phyloP scores from a whole-genome alignment of 2,113 vertebrate species.

The Anser brachyrhynchus region DNA sequence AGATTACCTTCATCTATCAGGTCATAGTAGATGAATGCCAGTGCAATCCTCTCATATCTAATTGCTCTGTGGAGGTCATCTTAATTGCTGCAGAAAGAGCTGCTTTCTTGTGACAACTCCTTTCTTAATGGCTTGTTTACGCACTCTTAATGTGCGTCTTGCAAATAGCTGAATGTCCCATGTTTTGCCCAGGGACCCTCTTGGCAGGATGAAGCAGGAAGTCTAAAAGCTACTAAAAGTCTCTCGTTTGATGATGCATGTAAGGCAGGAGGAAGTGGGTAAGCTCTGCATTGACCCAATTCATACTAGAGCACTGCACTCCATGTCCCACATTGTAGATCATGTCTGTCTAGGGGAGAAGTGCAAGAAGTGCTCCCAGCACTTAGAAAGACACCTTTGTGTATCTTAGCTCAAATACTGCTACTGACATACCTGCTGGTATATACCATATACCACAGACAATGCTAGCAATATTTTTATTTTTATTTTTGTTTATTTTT shows the following conservation, averaged over 20 bases:
- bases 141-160: neutral
- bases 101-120: neutral
- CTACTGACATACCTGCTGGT: neutral
- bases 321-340: neutral
- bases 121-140: neutral
- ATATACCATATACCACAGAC: neutral
- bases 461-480: neutral
- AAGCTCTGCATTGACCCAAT: neutral
- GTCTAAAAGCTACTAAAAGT: neutral
- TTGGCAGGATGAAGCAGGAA: neutral
- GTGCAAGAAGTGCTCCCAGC: neutral
- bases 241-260: neutral
- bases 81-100: neutral
- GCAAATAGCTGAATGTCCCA: neutral
- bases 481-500: neutral
- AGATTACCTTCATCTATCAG: neutral
- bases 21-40: neutral
- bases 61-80: neutral
- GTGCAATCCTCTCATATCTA: neutral
- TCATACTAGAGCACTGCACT: neutral
- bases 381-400: neutral
- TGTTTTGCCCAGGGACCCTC: neutral
- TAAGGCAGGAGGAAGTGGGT: neutral
- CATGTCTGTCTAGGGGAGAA: too few species aligned
- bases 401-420: neutral